These are phyloP conservation scores for Drosophila takahashii DNA, from an alignment of 1,140 invertebrate species.

Conservation along the genomic window DNA sequence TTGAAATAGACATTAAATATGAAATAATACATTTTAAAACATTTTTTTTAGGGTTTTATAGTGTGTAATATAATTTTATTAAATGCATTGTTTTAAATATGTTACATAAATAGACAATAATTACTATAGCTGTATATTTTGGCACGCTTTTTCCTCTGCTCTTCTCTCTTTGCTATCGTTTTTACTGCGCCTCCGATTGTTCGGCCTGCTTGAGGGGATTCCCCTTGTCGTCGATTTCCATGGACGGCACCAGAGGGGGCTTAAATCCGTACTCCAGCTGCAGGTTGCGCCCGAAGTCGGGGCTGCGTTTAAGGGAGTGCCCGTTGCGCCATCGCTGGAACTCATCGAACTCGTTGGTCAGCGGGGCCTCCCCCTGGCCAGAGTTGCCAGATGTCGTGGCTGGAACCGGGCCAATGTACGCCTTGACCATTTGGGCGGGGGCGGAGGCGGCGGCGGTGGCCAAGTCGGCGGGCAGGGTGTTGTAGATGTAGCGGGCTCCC, in stretches of 20 bases:
- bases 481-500: constrained; percentile 76
- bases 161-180: too few species aligned
- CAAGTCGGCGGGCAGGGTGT: constrained; percentile 71
- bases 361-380: constrained; percentile 11
- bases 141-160: constrained; percentile 58
- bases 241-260: constrained; percentile 91
- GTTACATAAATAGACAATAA: constrained; percentile 68
- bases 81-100: constrained; percentile 65
- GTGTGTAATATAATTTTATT: constrained; percentile 45
- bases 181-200: constrained; percentile 35
- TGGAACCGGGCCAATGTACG: constrained; percentile 63
- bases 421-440: constrained; percentile 57
- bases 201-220: constrained; percentile 85
- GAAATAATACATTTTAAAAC: too few species aligned
- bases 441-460: constrained; percentile 59
- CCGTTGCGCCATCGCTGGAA: constrained; percentile 85
- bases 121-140: constrained; percentile 74
- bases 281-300: constrained; percentile 87
- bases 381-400: constrained; percentile 64
- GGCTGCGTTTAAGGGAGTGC: constrained; percentile 81
- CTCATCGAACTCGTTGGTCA: constrained; percentile 72
- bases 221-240: constrained; percentile 91
- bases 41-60: too few species aligned
- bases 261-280: constrained; percentile 93
- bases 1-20: too few species aligned